These are phyloP conservation scores for Xenus cinereus DNA, from an alignment of 2,113 vertebrate genomes.

Conservation along the genomic window DNA sequence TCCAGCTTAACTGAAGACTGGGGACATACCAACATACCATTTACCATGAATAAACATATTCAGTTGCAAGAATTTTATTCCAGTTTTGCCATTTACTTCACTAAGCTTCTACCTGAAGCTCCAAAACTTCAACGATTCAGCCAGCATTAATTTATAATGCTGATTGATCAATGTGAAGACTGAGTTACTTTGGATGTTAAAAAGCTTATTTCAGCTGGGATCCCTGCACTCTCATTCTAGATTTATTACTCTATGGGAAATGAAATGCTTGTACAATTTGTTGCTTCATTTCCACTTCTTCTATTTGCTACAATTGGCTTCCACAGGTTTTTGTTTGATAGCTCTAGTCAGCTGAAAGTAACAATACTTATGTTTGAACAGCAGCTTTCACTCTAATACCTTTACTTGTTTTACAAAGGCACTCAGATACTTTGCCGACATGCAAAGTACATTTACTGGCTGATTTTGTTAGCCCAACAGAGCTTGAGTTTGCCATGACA, in stretches of 20 bases:
- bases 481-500: neutral
- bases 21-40: neutral
- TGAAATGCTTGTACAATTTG: neutral
- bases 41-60: neutral
- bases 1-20: neutral
- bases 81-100: neutral
- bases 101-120: neutral
- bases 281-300: neutral
- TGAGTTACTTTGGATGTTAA: neutral
- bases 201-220: neutral
- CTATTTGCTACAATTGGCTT: neutral
- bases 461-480: neutral
- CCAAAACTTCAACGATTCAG: neutral
- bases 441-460: neutral
- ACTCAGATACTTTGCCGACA: neutral
- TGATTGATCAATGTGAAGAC: neutral
- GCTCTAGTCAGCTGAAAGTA: constrained; percentile 10
- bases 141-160: neutral
- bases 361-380: neutral
- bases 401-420: constrained; percentile 4
- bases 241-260: neutral
- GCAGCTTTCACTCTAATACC: neutral
- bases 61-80: neutral
- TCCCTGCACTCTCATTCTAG: neutral
- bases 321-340: neutral